Conservation (phyloP, 1,140 invertebrate genomes). For the Bemisia tabaci region DNA sequence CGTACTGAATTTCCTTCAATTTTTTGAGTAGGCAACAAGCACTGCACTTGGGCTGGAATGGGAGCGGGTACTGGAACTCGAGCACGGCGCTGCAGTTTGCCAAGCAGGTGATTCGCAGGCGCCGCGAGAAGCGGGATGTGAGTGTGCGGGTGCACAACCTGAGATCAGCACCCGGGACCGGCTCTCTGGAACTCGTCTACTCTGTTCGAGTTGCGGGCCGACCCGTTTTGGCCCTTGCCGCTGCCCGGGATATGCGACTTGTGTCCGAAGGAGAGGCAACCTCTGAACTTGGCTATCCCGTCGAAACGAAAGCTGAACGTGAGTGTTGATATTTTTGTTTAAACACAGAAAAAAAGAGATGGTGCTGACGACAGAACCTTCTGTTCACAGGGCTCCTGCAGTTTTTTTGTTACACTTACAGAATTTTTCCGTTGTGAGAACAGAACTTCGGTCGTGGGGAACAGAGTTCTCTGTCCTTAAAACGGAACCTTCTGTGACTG, state of each 20-base stretch:
- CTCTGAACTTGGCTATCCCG: conserved; percentile 51
- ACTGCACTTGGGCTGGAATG: background rate
- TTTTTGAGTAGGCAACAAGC: background rate
- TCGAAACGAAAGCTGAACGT: conserved; percentile 74
- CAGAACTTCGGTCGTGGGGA: too few species aligned
- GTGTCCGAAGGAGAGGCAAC: conserved; percentile 57
- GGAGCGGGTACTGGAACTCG: background rate
- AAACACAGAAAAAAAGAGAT: conserved; percentile 6
- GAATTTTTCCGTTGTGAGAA: too few species aligned
- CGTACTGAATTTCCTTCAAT: too few species aligned
- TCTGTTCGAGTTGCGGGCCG: conserved; percentile 59
- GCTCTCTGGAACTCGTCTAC: conserved; percentile 46
- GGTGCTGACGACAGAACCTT: too few species aligned
- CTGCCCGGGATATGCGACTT: conserved; percentile 61
- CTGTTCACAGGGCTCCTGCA: too few species aligned
- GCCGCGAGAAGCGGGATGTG: background rate
- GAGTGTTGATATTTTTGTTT: conserved; percentile 29
- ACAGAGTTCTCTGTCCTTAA: too few species aligned
- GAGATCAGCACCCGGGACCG: background rate
- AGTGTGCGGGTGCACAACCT: background rate
- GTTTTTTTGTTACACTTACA: too few species aligned
- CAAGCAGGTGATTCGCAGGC: background rate
- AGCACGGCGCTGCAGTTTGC: background rate
- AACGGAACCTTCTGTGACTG: too few species aligned
- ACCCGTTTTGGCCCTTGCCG: conserved; percentile 58